Conservation (phyloP, 2,888 invertebrate species). For the Drosophila ezoana region DNA sequence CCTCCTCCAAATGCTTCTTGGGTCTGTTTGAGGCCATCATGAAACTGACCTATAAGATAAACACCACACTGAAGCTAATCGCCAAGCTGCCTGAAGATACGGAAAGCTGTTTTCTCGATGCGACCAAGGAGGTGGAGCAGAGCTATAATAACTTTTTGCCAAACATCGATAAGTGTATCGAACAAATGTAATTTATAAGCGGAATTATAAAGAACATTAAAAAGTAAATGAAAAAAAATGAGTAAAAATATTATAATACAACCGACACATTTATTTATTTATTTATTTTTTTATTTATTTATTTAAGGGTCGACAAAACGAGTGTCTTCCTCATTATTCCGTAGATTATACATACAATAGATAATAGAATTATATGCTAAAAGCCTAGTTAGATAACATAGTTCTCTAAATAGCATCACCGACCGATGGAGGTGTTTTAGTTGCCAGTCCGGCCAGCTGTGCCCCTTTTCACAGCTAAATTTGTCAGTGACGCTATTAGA, state of each 20-base stretch:
- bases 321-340: too few relatives aligned
- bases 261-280: too few relatives aligned
- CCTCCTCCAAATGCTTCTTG: constrained; percentile 8
- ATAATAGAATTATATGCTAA: too few relatives aligned
- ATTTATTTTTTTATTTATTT: too few relatives aligned
- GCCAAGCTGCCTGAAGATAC: constrained; percentile 37
- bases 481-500: too few relatives aligned
- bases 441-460: too few relatives aligned
- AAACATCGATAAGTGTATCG: constrained; percentile 14
- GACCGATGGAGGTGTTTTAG: too few relatives aligned
- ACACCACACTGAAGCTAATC: constrained; percentile 13
- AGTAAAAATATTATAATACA: neutral
- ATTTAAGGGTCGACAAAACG: too few relatives aligned
- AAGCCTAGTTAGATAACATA: too few relatives aligned
- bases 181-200: constrained; percentile 15
- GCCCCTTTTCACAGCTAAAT: too few relatives aligned
- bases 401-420: too few relatives aligned
- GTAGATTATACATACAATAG: too few relatives aligned
- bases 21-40: constrained; percentile 12
- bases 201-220: neutral
- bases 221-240: neutral
- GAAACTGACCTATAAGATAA: constrained; percentile 22
- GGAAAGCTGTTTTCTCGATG: constrained; percentile 35
- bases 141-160: constrained; percentile 33
- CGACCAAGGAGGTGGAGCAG: constrained; percentile 18